Conservation (phyloP, 2,113 vertebrate genomes). For the Pelmatolapia mariae region DNA sequence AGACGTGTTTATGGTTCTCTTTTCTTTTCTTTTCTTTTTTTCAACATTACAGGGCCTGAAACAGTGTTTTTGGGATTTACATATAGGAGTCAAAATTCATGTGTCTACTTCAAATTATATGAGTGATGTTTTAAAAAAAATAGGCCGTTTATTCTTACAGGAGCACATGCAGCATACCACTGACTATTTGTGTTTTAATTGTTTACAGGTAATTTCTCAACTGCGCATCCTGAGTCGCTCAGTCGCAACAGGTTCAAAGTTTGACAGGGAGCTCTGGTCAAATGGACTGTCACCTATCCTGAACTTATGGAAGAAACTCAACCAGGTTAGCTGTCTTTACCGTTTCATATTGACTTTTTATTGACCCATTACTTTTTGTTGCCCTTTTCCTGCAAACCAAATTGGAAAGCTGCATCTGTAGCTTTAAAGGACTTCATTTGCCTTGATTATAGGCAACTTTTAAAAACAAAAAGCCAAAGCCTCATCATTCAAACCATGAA, state of each 20-base stretch:
- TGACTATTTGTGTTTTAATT: background rate
- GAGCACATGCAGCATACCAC: background rate
- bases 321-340: constrained; percentile 78
- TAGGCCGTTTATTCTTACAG: background rate
- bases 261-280: constrained; percentile 95
- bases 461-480: background rate
- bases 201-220: constrained; percentile 88
- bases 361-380: background rate
- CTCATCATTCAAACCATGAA: background rate
- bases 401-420: background rate
- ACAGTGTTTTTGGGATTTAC: background rate
- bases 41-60: background rate
- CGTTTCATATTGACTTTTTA: background rate
- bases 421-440: background rate
- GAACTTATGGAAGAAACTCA: constrained; percentile 95
- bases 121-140: background rate
- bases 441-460: background rate
- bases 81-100: background rate
- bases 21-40: background rate
- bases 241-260: constrained; percentile 86
- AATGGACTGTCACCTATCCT: constrained; percentile 90
- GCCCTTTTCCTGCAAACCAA: background rate
- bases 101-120: background rate
- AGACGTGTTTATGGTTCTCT: background rate
- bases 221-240: constrained; percentile 86